These are phyloP conservation scores for Drosophila suzukii DNA, from an alignment of 1,140 invertebrate genomes.

Conservation along the genomic window DNA sequence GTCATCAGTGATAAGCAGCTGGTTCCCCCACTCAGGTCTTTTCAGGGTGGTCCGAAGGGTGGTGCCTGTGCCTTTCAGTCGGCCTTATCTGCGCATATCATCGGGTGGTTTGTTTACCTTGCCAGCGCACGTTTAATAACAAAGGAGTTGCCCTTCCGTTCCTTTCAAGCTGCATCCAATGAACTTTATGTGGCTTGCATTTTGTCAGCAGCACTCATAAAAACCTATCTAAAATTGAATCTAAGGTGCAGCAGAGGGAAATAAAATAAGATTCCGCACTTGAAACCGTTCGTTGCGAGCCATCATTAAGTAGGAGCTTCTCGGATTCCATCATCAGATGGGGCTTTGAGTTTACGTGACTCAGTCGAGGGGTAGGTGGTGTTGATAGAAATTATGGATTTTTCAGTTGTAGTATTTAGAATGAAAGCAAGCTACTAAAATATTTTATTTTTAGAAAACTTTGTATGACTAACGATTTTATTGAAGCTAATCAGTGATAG, in stretches of 20 bases:
- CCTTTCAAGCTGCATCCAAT: conserved; percentile 34
- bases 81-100: conserved; percentile 62
- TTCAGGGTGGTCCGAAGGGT: conserved; percentile 1
- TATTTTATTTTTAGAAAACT: not conserved
- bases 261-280: conserved; percentile 53
- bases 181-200: conserved; percentile 67
- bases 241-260: conserved; percentile 55
- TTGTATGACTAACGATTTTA: too few relatives aligned
- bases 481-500: too few relatives aligned
- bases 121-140: conserved; percentile 51
- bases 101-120: conserved; percentile 64
- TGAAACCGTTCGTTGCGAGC: conserved; percentile 38
- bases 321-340: conserved; percentile 9
- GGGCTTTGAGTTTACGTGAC: conserved; percentile 1
- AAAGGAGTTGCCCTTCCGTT: conserved; percentile 43
- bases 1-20: conserved; percentile 65
- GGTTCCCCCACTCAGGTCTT: conserved; percentile 1
- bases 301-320: conserved; percentile 28
- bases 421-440: not conserved
- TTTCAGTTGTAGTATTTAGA: not conserved
- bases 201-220: conserved; percentile 70
- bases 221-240: conserved; percentile 75
- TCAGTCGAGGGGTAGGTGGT: not conserved
- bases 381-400: not conserved
- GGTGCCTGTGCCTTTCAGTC: conserved; percentile 22